Percentiles rank a stretch among this genome's conserved stretches.
These are phyloP conservation scores for Zosterops lateralis DNA, from an alignment of 2,113 vertebrate genomes.

Conservation along the genomic window DNA sequence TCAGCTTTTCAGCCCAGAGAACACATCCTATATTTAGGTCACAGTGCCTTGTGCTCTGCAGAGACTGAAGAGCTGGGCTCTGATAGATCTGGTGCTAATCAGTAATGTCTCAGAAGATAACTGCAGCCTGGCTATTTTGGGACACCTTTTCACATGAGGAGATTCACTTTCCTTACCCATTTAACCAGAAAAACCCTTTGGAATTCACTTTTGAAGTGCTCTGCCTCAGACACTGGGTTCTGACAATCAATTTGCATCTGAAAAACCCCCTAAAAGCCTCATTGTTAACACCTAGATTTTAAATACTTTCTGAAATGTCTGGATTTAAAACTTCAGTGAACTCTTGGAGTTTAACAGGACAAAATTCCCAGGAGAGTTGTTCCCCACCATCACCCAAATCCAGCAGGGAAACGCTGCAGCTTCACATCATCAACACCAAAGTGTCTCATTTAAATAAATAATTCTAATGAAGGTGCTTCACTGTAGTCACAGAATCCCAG, in stretches of 20 bases:
- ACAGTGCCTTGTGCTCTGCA: background rate
- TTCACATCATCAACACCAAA: background rate
- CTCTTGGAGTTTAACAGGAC: background rate
- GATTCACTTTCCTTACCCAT: background rate
- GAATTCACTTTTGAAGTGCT: conserved; percentile 7
- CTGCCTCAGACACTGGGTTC: background rate
- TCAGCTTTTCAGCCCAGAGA: background rate
- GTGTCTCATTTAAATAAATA: background rate
- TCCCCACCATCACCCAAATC: background rate
- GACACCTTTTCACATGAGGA: conserved; percentile 3
- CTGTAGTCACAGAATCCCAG: background rate
- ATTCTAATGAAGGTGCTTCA: background rate
- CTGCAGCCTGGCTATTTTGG: conserved; percentile 50
- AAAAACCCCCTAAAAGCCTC: background rate
- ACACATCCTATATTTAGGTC: conserved; percentile 23
- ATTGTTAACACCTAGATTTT: background rate
- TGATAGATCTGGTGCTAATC: conserved; percentile 2
- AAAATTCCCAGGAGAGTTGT: background rate
- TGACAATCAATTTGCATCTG: background rate
- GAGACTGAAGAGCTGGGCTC: conserved; percentile 21
- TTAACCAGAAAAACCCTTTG: conserved; percentile 10
- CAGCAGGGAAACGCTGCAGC: background rate
- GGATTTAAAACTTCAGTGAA: background rate
- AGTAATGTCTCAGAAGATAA: conserved; percentile 36
- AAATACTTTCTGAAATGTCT: background rate